Percentiles rank a stretch among this genome's conserved stretches.
Evolutionary conservation across 64 coral and sea anemone genomes (phyloP).

Genomic region (Montipora capricornis): DNA sequence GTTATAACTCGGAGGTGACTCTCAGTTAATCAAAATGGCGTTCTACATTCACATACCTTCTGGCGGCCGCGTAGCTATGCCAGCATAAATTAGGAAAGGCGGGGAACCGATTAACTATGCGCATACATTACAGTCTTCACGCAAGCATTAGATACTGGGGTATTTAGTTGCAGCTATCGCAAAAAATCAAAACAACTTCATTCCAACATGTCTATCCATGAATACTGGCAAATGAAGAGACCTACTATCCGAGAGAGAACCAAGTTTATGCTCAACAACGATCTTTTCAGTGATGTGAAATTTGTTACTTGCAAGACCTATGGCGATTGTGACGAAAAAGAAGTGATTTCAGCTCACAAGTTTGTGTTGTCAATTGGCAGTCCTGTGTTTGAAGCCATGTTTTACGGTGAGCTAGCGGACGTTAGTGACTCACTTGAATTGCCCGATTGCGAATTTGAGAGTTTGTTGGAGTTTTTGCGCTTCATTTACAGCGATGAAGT

Average conservation of each 20-base stretch:
- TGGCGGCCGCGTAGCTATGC: too few species aligned
- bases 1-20: too few species aligned
- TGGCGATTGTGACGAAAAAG: background rate
- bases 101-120: too few species aligned
- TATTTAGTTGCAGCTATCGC: background rate
- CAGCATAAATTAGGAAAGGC: too few species aligned
- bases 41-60: too few species aligned
- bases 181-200: background rate
- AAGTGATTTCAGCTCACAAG: conserved; percentile 34
- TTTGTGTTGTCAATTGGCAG: conserved; percentile 28
- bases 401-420: conserved; percentile 27
- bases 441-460: conserved; percentile 17
- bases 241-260: background rate
- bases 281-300: conserved; percentile 11
- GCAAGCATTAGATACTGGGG: too few species aligned
- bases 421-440: conserved; percentile 12
- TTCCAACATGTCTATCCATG: background rate
- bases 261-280: conserved; percentile 26
- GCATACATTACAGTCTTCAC: too few species aligned
- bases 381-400: conserved; percentile 46
- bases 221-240: conserved; percentile 2
- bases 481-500: conserved; percentile 39
- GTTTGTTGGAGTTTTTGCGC: conserved; percentile 33
- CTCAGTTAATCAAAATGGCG: too few species aligned
- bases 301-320: background rate